These are phyloP conservation scores for Anastrepha obliqua DNA, from an alignment of 1,140 invertebrate species.

Conservation along the genomic window DNA sequence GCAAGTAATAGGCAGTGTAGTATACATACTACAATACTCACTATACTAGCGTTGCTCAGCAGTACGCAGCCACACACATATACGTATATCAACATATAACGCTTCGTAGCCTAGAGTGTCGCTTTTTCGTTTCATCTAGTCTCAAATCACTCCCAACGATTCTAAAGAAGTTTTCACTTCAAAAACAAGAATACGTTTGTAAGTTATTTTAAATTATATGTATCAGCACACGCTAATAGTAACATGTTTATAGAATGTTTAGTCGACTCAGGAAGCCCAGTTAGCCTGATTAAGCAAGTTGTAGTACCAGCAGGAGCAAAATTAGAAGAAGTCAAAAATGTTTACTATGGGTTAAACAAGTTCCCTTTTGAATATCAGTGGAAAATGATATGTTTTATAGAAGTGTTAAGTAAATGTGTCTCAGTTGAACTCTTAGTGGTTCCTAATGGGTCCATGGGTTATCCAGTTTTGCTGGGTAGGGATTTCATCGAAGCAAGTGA, in stretches of 20 bases:
- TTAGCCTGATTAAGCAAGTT: background rate
- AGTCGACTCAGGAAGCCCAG: background rate
- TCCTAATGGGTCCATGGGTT: constrained; percentile 1
- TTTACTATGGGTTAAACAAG: background rate
- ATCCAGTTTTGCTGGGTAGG: background rate
- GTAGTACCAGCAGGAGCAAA: background rate
- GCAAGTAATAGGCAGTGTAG: too few species aligned
- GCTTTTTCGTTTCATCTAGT: too few species aligned
- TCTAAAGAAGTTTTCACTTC: too few species aligned
- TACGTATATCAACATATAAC: too few species aligned
- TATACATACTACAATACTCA: too few species aligned
- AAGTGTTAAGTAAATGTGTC: background rate
- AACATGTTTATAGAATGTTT: too few species aligned
- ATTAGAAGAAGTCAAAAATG: background rate
- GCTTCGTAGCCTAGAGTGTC: too few species aligned
- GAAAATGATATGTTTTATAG: background rate
- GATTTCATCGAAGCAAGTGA: background rate
- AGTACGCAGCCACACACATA: too few species aligned
- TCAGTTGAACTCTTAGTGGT: constrained; percentile 18
- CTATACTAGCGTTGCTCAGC: too few species aligned
- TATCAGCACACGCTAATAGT: too few species aligned
- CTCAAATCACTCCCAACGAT: too few species aligned
- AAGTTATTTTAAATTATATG: too few species aligned
- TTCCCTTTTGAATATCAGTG: background rate
- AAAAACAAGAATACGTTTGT: background rate